Base-by-base conservation (phyloP, 2,113 vertebrate species). In the Dendrocopos noguchii region DNA sequence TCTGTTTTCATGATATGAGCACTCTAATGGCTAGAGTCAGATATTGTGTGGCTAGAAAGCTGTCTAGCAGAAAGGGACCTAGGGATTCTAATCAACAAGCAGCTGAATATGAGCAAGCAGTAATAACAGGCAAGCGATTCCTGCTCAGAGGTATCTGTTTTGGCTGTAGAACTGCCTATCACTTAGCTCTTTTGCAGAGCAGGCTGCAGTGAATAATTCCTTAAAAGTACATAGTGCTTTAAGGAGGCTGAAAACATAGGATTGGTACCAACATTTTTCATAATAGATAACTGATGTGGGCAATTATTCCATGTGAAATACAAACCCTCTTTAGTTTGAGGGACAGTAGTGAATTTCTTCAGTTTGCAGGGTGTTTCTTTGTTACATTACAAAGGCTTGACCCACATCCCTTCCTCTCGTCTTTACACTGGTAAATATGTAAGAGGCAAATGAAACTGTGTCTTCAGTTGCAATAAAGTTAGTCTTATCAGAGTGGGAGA, bases 401-500 rank as follows among this genome's bases (percentile, higher is more conserved):
- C 21, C 13, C 25, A 8, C 7, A 21, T 20, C 4, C 31, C 6
- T 67, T 63, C 22, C 6, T 7, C 7, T n/a, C 50, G 18, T 67
- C 50, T 20, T 67, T 84, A 31, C 6, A 8, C 11, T 19, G 6
- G 5, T 16, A n/a, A 5, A 2, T 59, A 10, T 52, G 20, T 19
- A 44, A 85, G 28, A 2, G 4, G 76, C 2, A 61, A 60, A 60
- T 0, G 0, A 7, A 10, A 39, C 20, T 64, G 17, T 33, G 36
- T 12, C 14, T 73, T 91, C 60, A 65, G 15, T 53, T 9, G 2
- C 46, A 19, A 47, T 42, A 61, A 84, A 80, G 5, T 4, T 9
- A 28, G 60, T 53, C 28, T 53, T 66, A 31, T 8, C 0, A 0
- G 57, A 14, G 11, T 36, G 14, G 5, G 5, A 34, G 9, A 19